These are phyloP conservation scores for Tholera decimalis DNA, from an alignment of 2,888 invertebrate species.

Conservation along the genomic window DNA sequence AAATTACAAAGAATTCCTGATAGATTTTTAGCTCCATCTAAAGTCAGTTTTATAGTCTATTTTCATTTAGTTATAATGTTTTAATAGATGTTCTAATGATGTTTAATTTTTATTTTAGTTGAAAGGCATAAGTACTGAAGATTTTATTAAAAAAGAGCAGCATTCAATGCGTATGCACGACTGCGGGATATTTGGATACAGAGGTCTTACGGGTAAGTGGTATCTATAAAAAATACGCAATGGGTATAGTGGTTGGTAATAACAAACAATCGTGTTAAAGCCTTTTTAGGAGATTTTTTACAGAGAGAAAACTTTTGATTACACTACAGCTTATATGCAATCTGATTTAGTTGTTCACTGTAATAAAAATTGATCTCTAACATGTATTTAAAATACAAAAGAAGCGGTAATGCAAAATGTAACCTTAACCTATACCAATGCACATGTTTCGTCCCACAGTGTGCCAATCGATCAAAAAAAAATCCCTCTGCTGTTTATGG, in stretches of 20 bases:
- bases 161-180: constrained; percentile 94
- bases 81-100: neutral
- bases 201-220: constrained; percentile 93
- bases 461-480: too few species aligned
- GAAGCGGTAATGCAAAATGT: too few species aligned
- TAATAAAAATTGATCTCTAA: too few species aligned
- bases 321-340: too few species aligned
- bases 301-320: neutral
- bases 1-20: constrained; percentile 95
- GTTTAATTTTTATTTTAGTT: constrained; percentile 83
- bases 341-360: too few species aligned
- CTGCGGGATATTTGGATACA: constrained; percentile 94
- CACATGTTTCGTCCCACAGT: too few species aligned
- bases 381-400: too few species aligned
- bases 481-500: too few species aligned
- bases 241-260: constrained; percentile 23
- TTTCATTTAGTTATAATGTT: neutral
- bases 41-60: constrained; percentile 83
- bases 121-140: constrained; percentile 94
- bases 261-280: constrained; percentile 11
- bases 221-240: neutral
- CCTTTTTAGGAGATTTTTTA: constrained; percentile 24
- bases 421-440: too few species aligned
- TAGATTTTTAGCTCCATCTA: constrained; percentile 95
- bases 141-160: constrained; percentile 94